phyloP scores from a whole-genome alignment of 2,797 vertebrate genomes.

The Pseudochirops cupreus region DNA sequence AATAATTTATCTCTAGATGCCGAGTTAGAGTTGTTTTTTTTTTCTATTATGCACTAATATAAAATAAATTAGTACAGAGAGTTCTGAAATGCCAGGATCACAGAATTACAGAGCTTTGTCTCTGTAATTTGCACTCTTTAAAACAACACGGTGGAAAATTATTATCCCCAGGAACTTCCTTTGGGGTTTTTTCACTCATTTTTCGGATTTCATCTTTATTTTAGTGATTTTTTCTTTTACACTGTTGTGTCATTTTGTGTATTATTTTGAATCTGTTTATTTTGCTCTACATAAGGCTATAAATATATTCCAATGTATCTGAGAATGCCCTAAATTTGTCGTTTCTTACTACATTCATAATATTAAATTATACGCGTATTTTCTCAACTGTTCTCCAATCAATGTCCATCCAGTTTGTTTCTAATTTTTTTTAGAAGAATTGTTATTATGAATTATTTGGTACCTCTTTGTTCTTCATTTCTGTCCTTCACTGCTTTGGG shows the following conservation, averaged over 20 bases:
- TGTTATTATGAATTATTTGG: neutral
- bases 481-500: neutral
- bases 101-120: constrained; percentile 67
- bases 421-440: neutral
- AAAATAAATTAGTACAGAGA: constrained; percentile 81
- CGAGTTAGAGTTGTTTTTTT: constrained; percentile 78
- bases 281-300: neutral
- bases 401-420: neutral
- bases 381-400: neutral
- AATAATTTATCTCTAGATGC: constrained; percentile 80
- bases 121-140: constrained; percentile 53
- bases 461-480: neutral
- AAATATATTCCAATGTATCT: neutral
- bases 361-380: neutral
- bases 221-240: neutral
- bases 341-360: neutral
- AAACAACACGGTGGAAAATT: neutral
- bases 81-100: constrained; percentile 65
- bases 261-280: neutral
- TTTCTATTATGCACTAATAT: constrained; percentile 76
- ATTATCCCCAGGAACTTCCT: neutral
- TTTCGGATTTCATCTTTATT: neutral
- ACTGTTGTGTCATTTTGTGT: neutral
- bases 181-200: neutral
- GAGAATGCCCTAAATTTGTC: neutral